Percentiles rank a stretch among this genome's conserved stretches.
phyloP scores from a whole-genome alignment of 1,140 invertebrate genomes.

The Gryon sp. region DNA sequence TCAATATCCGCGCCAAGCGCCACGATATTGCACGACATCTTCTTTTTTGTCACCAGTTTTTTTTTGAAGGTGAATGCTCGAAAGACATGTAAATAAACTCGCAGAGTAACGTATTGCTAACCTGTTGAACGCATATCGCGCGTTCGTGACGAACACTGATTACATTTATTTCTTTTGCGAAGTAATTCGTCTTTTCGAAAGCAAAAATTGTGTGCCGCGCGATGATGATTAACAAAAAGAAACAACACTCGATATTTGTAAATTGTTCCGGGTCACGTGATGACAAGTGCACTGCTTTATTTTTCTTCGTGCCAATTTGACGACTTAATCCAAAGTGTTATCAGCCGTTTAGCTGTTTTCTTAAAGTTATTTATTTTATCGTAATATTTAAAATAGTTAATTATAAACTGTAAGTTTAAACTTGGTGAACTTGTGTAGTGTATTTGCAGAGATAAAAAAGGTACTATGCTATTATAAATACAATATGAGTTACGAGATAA shows the following conservation, averaged over 20 bases:
- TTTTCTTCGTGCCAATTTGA: background rate
- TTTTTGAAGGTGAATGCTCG: conserved; percentile 52
- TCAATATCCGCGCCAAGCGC: conserved; percentile 50
- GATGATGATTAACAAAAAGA: too few species aligned
- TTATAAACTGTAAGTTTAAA: too few species aligned
- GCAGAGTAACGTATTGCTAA: conserved; percentile 61
- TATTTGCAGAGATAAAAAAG: too few species aligned
- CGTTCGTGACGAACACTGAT: conserved; percentile 60
- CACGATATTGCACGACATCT: too few species aligned
- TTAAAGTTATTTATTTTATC: too few species aligned
- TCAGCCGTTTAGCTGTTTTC: too few species aligned
- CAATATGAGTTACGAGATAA: too few species aligned
- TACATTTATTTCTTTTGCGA: conserved; percentile 53
- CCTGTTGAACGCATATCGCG: conserved; percentile 59
- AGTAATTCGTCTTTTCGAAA: conserved; percentile 34
- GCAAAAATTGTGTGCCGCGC: conserved; percentile 16
- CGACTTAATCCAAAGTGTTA: too few species aligned
- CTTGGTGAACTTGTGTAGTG: too few species aligned
- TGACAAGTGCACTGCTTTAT: background rate
- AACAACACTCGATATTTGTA: background rate
- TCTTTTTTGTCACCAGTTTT: conserved; percentile 51
- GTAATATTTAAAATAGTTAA: too few species aligned
- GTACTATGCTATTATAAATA: too few species aligned
- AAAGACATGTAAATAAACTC: conserved; percentile 64
- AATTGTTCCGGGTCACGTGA: conserved; percentile 12